Evolutionary conservation across 1,140 invertebrate species (phyloP).

Genomic region (Psilanteris sp.): DNA sequence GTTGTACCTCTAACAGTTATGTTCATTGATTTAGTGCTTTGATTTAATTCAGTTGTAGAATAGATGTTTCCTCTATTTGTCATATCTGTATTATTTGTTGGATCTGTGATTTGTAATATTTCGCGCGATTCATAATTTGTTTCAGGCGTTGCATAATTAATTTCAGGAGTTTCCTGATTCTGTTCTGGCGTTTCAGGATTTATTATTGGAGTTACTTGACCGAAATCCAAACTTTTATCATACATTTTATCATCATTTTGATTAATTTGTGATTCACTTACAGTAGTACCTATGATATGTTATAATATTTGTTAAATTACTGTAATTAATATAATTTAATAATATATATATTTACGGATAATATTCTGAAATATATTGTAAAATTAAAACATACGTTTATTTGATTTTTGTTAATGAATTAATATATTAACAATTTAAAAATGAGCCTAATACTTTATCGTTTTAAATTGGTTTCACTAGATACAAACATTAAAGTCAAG

Average conservation of each 20-base stretch:
- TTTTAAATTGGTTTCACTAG: too few relatives aligned
- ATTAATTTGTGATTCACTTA: constrained; percentile 14
- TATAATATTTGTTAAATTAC: too few relatives aligned
- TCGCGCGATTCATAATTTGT: constrained; percentile 67
- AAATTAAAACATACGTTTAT: too few relatives aligned
- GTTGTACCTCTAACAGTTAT: background rate
- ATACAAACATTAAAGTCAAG: too few relatives aligned
- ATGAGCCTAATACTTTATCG: too few relatives aligned
- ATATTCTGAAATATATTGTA: too few relatives aligned
- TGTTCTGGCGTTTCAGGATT: constrained; percentile 67
- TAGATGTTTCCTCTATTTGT: constrained; percentile 8
- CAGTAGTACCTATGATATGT: too few relatives aligned
- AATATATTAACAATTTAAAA: too few relatives aligned
- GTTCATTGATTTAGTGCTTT: background rate
- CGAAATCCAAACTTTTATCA: constrained; percentile 46
- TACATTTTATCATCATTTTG: constrained; percentile 28
- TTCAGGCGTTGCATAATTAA: constrained; percentile 71
- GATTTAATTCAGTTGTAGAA: background rate
- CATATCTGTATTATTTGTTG: constrained; percentile 47
- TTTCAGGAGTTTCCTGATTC: constrained; percentile 72
- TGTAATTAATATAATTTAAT: too few relatives aligned
- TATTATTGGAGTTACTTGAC: constrained; percentile 12
- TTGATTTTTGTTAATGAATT: too few relatives aligned
- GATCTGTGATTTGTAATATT: constrained; percentile 30
- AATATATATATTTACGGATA: too few relatives aligned